These are phyloP conservation scores for Panonychus citri DNA, from an alignment of 1,140 invertebrate genomes.

Conservation along the genomic window DNA sequence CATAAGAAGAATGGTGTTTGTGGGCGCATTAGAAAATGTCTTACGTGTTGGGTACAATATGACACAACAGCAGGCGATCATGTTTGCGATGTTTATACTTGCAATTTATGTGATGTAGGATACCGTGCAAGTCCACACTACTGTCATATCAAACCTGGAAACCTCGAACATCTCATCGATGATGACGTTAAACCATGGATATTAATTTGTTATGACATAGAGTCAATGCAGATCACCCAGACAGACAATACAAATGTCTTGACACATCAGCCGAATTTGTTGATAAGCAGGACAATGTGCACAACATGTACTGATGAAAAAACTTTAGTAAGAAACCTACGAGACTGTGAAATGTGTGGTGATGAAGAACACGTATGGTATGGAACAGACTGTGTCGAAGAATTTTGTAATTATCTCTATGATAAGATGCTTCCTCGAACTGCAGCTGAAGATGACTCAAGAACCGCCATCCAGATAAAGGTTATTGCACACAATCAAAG, in stretches of 20 bases:
- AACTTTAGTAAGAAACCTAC: background rate
- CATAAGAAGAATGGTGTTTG: too few species aligned
- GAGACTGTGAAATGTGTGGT: background rate
- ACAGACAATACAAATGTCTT: background rate
- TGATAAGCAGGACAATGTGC: background rate
- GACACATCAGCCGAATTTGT: background rate
- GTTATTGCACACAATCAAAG: background rate
- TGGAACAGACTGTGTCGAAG: background rate
- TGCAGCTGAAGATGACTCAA: background rate
- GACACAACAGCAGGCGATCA: too few species aligned
- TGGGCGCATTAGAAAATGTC: too few species aligned
- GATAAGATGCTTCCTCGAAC: background rate
- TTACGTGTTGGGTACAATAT: too few species aligned
- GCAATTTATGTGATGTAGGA: too few species aligned
- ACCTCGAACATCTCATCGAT: background rate
- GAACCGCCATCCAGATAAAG: background rate
- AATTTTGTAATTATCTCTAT: background rate
- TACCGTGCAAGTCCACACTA: background rate
- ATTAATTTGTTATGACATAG: background rate
- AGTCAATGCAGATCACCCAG: background rate
- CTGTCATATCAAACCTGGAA: background rate
- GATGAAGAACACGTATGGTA: background rate
- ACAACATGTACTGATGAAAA: background rate
- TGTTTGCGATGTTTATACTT: too few species aligned
- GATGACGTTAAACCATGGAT: background rate